Conservation (phyloP, 1,140 invertebrate species). For the Drosophila guanche region DNA sequence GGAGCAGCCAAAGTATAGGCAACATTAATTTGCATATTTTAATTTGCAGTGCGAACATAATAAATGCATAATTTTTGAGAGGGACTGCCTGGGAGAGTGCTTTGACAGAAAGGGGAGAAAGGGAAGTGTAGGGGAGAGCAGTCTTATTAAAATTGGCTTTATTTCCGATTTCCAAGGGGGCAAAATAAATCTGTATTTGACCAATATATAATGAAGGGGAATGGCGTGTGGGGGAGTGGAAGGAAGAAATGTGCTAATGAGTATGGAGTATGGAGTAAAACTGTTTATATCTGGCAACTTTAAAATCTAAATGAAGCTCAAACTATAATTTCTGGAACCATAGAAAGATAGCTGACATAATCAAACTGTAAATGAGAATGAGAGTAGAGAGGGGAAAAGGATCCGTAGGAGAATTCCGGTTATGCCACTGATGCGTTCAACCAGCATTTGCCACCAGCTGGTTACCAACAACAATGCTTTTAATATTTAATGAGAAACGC, state of each 20-base stretch:
- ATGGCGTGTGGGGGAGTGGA: background rate
- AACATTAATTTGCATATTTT: slow-evolving; percentile 71
- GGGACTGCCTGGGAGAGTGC: slow-evolving; percentile 11
- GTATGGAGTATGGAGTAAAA: background rate
- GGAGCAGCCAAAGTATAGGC: slow-evolving; percentile 41
- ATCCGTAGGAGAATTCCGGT: no score
- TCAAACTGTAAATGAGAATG: background rate
- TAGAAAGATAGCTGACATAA: background rate
- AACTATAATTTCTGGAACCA: background rate
- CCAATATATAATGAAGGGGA: slow-evolving; percentile 28
- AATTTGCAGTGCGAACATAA: slow-evolving; percentile 61
- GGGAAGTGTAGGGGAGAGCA: background rate
- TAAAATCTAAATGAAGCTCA: background rate
- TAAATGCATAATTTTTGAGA: slow-evolving; percentile 65
- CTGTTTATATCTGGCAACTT: background rate
- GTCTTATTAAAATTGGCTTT: slow-evolving; percentile 73
- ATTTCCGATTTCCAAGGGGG: slow-evolving; percentile 55
- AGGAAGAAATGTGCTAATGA: slow-evolving; percentile 6
- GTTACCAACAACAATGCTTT: slow-evolving; percentile 36
- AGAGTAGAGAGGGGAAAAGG: no score
- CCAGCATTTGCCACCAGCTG: slow-evolving; percentile 54
- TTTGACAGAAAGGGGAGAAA: background rate
- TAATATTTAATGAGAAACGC: slow-evolving; percentile 75
- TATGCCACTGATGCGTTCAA: slow-evolving; percentile 9
- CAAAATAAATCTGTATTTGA: slow-evolving; percentile 45